These are phyloP conservation scores for Tenthredo notha DNA, from an alignment of 2,888 invertebrate genomes.

Conservation along the genomic window DNA sequence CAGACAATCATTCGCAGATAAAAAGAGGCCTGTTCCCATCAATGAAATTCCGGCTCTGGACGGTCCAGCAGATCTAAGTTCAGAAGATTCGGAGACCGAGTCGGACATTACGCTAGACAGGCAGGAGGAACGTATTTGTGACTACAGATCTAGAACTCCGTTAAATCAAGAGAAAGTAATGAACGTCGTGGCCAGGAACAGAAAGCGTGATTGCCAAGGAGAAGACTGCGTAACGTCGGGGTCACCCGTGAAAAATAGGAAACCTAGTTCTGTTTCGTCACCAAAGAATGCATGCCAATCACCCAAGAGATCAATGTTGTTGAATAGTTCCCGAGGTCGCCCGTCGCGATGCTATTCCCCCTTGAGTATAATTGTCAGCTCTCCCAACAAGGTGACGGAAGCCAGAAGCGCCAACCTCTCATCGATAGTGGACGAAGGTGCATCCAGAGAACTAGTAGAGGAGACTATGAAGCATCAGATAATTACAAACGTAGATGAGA, in stretches of 20 bases:
- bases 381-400: slow-evolving; percentile 63
- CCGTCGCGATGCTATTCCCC: slow-evolving; percentile 70
- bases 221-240: slow-evolving; percentile 52
- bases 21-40: not conserved
- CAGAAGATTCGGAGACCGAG: slow-evolving; percentile 65
- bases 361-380: slow-evolving; percentile 70
- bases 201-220: slow-evolving; percentile 64
- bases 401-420: not conserved
- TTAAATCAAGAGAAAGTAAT: slow-evolving; percentile 44
- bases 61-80: slow-evolving; percentile 67
- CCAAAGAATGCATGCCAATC: slow-evolving; percentile 63
- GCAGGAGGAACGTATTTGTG: slow-evolving; percentile 68
- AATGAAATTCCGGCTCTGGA: slow-evolving; percentile 66
- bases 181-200: slow-evolving; percentile 2
- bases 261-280: slow-evolving; percentile 47
- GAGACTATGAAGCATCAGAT: not conserved
- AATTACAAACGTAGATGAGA: not conserved
- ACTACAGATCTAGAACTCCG: slow-evolving; percentile 62
- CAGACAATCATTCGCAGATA: not conserved
- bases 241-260: slow-evolving; percentile 60
- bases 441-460: not conserved
- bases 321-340: slow-evolving; percentile 67
- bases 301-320: slow-evolving; percentile 60
- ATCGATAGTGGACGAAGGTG: not conserved
- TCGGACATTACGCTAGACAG: slow-evolving; percentile 65